A percentile compares a stretch with the other conserved stretches of the same genome.
Conservation (phyloP, 2,888 invertebrate genomes). For the Priapulus caudatus region DNA sequence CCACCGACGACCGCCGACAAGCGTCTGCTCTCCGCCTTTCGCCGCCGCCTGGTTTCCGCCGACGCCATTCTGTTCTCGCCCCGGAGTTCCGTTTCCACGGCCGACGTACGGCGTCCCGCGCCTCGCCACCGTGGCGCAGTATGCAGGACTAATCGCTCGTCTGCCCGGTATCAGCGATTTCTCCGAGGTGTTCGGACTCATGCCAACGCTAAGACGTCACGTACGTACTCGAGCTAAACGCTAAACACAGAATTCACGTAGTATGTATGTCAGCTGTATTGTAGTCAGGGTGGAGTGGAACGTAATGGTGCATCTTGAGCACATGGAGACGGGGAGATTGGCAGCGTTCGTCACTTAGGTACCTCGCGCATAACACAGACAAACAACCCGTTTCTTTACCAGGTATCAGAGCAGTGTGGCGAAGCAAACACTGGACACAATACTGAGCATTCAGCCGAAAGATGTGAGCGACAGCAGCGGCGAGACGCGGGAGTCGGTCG, state of each 20-base stretch:
- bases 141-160: conserved; percentile 68
- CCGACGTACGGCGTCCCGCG: conserved; percentile 83
- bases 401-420: conserved; percentile 89
- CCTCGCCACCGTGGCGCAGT: conserved; percentile 46
- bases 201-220: conserved; percentile 91
- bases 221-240: no score
- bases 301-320: no score
- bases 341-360: no score
- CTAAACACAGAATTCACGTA: no score
- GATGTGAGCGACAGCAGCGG: conserved; percentile 73
- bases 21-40: conserved; percentile 75
- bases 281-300: no score
- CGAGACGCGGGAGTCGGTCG: conserved; percentile 81
- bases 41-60: conserved; percentile 87
- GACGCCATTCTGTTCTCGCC: no score
- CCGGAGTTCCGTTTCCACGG: no score
- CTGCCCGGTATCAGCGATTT: conserved; percentile 57
- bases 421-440: conserved; percentile 73
- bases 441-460: conserved; percentile 91
- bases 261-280: no score
- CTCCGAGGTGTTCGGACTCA: conserved; percentile 96
- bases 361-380: no score
- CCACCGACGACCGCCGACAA: conserved; percentile 94
- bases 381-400: no score
- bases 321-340: no score